Evolutionary conservation across 2,113 vertebrate genomes (phyloP), one percentile per base, ranked within the genome.

Genomic region (Rhinoderma darwinii): DNA sequence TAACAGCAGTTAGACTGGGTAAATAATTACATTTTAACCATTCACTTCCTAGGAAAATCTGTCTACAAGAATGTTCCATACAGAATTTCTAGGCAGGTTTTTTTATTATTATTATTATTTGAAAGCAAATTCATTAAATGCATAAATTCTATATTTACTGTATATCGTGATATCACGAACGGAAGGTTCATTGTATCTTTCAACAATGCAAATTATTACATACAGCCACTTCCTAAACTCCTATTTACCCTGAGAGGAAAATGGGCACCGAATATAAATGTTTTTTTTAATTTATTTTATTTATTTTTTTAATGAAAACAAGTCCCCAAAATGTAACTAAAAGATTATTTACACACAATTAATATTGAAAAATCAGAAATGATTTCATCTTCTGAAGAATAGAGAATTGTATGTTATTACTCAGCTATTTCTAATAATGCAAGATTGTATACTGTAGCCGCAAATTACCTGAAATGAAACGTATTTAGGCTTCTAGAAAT

Each of bases 171-270:
- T 47, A 78, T 88, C 88, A 85, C 84, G 68, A 88, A 0, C 72
- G 25, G 7, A 90, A 76, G 50, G 37, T 17, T 9, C 32, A 0
- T 15, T 66, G 51, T 39, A 20, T 82, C 50, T 84, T 54, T 83
- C 82, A 2, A 81, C 82, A 0, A 0, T 27, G 87, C 8, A n/a
- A 8, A 73, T 74, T 61, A 87, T 68, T 72, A 39, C 68, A 37
- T 10, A 72, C 68, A 72, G 68, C 68, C 86, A 85, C 88, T 54
- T 75, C 18, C 81, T 87, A 83, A 76, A 81, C 89, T 83, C 87
- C 88, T 86, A 44, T 74, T 90, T 89, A 91, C 92, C 93, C 92
- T 92, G 92, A 93, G 91, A 91, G 90, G 88, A 89, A 89, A 79
- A 83, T 66, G 90, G 91, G 91, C 79, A 90, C 70, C 25, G 88